These are phyloP conservation scores for Urocitellus parryii DNA, from an alignment of 2,113 vertebrate genomes.

Conservation along the genomic window DNA sequence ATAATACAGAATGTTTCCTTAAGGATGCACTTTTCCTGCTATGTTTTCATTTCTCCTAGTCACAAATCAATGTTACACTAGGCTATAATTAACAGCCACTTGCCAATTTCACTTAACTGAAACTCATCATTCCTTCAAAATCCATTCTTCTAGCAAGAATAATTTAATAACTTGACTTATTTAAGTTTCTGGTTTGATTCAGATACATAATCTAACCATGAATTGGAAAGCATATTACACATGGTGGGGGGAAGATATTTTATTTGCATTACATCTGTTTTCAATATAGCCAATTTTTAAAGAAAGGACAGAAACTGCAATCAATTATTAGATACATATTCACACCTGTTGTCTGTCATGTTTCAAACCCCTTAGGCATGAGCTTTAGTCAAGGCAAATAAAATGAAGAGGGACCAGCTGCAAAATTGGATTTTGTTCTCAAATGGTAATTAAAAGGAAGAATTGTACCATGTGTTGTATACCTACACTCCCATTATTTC, in stretches of 20 bases:
- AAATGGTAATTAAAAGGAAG: constrained; percentile 86
- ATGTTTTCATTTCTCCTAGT: constrained; percentile 50
- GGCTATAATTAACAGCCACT: constrained; percentile 43
- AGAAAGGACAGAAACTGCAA: constrained; percentile 58
- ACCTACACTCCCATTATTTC: constrained; percentile 83
- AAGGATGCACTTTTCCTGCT: constrained; percentile 32
- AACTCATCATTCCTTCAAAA: constrained; percentile 70
- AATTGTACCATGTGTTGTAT: constrained; percentile 56
- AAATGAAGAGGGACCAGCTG: constrained; percentile 72
- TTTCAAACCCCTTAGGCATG: constrained; percentile 69
- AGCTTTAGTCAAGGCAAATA: constrained; percentile 76
- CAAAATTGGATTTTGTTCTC: constrained; percentile 79
- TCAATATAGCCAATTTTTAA: constrained; percentile 44
- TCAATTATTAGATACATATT: constrained; percentile 70
- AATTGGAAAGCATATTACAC: constrained; percentile 58
- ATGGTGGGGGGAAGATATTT: constrained; percentile 28
- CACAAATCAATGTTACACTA: constrained; percentile 71
- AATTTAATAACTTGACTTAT: constrained; percentile 73
- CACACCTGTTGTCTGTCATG: constrained; percentile 73
- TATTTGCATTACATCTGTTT: constrained; percentile 68
- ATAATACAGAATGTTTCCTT: constrained; percentile 61
- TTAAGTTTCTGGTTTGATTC: constrained; percentile 64
- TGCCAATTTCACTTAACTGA: constrained; percentile 62
- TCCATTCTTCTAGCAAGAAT: constrained; percentile 52
- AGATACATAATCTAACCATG: constrained; percentile 51